Evolutionary conservation across 2,797 vertebrate genomes (phyloP), one percentile per base, ranked within the genome.

Genomic region (Anguilla marmorata): DNA sequence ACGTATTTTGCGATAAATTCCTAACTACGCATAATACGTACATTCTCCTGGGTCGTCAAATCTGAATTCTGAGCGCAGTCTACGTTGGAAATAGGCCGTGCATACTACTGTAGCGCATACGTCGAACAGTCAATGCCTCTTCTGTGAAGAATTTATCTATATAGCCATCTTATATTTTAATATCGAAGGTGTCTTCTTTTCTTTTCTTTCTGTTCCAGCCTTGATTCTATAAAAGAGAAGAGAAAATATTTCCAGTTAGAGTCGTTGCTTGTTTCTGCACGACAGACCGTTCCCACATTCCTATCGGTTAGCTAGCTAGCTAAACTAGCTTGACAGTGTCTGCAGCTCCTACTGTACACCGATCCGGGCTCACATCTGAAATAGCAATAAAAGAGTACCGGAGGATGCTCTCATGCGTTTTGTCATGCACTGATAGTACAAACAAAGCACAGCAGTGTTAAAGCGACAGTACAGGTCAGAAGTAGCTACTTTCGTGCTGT

Each of bases 11-110:
- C 95, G 95, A 89, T 86, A 91, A 86, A 80, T 94, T 87, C 91
- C 89, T 95, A n/a, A 2, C 63, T 69, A 90, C 96, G 94, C 93
- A 91, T 88, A 90, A 54, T 94, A 91, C 96, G 96, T 94, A 95
- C 87, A 87, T 82, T 85, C 89, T 92, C 87, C 88, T 21, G 87
- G 89, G 24, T 88, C 86, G 54, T 56, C 85, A 86, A 83, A 90
- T 91, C 85, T 6, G 86, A 89, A 91, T 92, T 92, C 91, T 88
- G 89, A 52, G 88, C 89, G 87, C 37, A 74, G 30, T 87, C 87
- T 90, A 90, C 87, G 91, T 86, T 45, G 24, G 84, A 74, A 89
- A 87, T 89, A 87, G n/a, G 41, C 60, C 82, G 16, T 84, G 84
- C 89, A 88, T 69, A 54, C 63, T 82, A 76, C 30, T 87, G 50